Percentiles rank a stretch among this genome's conserved stretches.
Evolutionary conservation across 2,113 vertebrate genomes (phyloP).

Genomic region (Reinhardtius hippoglossoides): DNA sequence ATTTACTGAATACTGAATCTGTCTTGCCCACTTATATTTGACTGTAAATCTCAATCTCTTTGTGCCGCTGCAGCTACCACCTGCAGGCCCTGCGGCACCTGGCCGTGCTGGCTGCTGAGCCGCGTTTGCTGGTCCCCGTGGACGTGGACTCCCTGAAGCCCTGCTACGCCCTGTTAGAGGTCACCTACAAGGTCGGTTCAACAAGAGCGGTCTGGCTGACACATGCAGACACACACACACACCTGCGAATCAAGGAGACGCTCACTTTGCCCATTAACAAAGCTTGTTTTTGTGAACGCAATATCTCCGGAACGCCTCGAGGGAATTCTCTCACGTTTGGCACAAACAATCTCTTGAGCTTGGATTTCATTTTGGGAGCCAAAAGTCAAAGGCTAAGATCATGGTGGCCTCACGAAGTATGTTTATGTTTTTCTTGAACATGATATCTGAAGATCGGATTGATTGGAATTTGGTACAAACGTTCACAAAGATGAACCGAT

Average conservation of each 20-base stretch:
- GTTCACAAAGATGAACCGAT: too few species aligned
- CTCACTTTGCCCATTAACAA: too few species aligned
- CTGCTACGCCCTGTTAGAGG: constrained; percentile 94
- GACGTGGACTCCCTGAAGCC: constrained; percentile 94
- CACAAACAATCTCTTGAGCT: too few species aligned
- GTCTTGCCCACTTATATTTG: background rate
- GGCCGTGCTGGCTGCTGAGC: constrained; percentile 93
- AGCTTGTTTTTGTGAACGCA: too few species aligned
- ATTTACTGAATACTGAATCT: background rate
- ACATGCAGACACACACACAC: background rate
- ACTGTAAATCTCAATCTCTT: background rate
- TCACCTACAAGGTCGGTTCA: constrained; percentile 91
- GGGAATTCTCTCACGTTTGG: too few species aligned
- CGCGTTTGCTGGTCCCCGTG: constrained; percentile 92
- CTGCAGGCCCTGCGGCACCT: constrained; percentile 96
- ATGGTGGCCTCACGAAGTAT: too few species aligned
- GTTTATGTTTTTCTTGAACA: background rate
- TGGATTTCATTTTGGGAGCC: too few species aligned
- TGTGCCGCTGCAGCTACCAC: constrained; percentile 87
- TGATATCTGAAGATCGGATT: background rate
- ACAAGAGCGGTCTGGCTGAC: background rate
- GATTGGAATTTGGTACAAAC: too few species aligned
- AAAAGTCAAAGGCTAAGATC: too few species aligned
- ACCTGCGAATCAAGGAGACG: background rate
- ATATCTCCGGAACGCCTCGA: background rate